Evolutionary conservation across 2,888 invertebrate genomes (phyloP), one percentile per base, ranked within the genome.

Genomic region (Phyllotreta cruciferae): DNA sequence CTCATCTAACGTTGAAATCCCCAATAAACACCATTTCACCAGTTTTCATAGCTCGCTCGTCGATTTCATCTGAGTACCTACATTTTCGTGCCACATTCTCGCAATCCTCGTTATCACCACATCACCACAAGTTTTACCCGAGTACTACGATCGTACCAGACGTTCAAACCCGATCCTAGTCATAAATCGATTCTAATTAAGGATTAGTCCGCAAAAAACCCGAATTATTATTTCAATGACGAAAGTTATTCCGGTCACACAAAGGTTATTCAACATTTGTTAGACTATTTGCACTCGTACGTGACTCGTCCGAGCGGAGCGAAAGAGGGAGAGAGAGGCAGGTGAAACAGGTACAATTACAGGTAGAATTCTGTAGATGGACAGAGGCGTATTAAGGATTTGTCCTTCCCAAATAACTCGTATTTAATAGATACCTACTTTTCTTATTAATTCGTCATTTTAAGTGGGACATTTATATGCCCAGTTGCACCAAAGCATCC

Each of bases 211-310:
- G 2, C 7, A 9, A 4, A 45, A 44, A 44, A 14, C 36, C n/a
- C 47, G 45, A 9, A 13, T 11, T 45, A 39, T 34, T 56, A 56
- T 47, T 47, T 60, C 52, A 37, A 53, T 35, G 39, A 64, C 35
- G 64, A 64, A 64, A 64, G 57, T 61, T 64, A 56, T 64, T 56
- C 61, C 35, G 35, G 57, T 64, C 64, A 64, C 57, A 53, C 54
- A n/a, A 6, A 50, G 52, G 34, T 56, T 38, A 38, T 50, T 58
- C 53, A 50, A 39, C 45, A 37, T 62, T 56, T 56, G 44, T 56
- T 50, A 47, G 37, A 54, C 47, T 57, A 60, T 65, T 67, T 56
- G 63, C 63, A 62, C 60, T 56, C 62, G 47, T 64, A 58, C 65
- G 65, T 66, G 63, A 65, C 65, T 67, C 39, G 63, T 5, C 53